These are phyloP conservation scores for Trichechus manatus DNA, from an alignment of 2,113 vertebrate species.

Conservation along the genomic window DNA sequence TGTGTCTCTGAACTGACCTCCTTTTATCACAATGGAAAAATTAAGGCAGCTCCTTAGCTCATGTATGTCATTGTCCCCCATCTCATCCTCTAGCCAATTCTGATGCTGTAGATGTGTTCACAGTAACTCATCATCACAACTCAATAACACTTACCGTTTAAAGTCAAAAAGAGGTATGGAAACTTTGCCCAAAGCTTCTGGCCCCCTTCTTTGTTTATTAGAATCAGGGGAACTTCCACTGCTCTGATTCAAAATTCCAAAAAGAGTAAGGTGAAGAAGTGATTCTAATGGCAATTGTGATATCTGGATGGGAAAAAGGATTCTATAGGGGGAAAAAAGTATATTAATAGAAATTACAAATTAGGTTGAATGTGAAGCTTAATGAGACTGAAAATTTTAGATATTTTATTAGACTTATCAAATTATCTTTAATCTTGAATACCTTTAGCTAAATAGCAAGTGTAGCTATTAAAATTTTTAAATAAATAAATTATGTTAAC, in stretches of 20 bases:
- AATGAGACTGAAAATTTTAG: slow-evolving; percentile 62
- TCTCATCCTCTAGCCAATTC: neutral
- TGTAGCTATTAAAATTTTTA: slow-evolving; percentile 35
- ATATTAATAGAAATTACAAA: slow-evolving; percentile 73
- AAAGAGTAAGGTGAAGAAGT: slow-evolving; percentile 93
- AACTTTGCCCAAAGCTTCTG: slow-evolving; percentile 95
- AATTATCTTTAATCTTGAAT: slow-evolving; percentile 64
- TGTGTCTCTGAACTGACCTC: neutral
- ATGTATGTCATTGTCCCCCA: neutral
- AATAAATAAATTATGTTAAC: slow-evolving; percentile 46
- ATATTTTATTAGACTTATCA: slow-evolving; percentile 58
- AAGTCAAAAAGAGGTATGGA: slow-evolving; percentile 97
- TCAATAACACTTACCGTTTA: slow-evolving; percentile 90
- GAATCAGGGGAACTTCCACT: slow-evolving; percentile 95
- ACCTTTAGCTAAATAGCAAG: slow-evolving; percentile 33
- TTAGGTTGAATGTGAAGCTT: slow-evolving; percentile 57
- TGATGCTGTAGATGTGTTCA: neutral
- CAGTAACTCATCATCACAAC: neutral
- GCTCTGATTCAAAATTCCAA: slow-evolving; percentile 95
- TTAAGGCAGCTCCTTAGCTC: neutral
- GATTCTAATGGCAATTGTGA: slow-evolving; percentile 97
- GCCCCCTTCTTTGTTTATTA: slow-evolving; percentile 96
- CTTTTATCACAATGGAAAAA: slow-evolving; percentile 23
- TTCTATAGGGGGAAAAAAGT: slow-evolving; percentile 87
- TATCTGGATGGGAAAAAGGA: slow-evolving; percentile 97